Evolutionary conservation across 2,888 invertebrate species (phyloP), one percentile per base, ranked within the genome.

Genomic region (Junonia oenone): DNA sequence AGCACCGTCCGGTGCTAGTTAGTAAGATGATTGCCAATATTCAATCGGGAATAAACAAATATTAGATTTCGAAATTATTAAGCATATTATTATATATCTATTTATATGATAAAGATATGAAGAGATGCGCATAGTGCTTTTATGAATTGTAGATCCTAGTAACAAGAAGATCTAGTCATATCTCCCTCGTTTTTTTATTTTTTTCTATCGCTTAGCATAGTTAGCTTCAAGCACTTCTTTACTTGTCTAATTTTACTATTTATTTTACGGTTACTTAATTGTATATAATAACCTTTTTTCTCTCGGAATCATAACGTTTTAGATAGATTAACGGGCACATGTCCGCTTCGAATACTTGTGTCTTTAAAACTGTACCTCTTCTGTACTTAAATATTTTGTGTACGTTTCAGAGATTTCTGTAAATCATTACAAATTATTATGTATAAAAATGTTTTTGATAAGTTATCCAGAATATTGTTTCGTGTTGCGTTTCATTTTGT

Each of bases 111-210:
- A 80, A 85, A 75, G 78, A 83, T 85, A 86, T 81, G 86, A 77
- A 86, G 82, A 89, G 83, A 85, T 78, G 88, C 87, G 90, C 88
- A 86, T 90, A 90, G 90, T 88, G 90, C 90, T 89, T 90, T 81
- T 88, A 88, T 87, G 82, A 83, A 84, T 76, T 72, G 85, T 90
- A 90, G 89, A 73, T 81, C 74, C 77, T 89, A 89, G 87, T 76
- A 78, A 83, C 86, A 83, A 83, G 83, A 83, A 75, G 71, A 85
- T 87, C 90, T 90, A 90, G 90, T 90, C 90, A 90, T 90, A 90
- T 90, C 88, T 83, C 72, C 75, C 83, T 89, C 79, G 78, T 81
- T 84, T 82, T 76, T 77, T 83, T 82, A 73, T 80, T 84, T 81
- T 83, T n/a, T 73, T 81, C 84, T 84, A 81, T 83, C 80, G 89